phyloP scores from a whole-genome alignment of 2,113 vertebrate genomes.

The Oryctolagus cuniculus region DNA sequence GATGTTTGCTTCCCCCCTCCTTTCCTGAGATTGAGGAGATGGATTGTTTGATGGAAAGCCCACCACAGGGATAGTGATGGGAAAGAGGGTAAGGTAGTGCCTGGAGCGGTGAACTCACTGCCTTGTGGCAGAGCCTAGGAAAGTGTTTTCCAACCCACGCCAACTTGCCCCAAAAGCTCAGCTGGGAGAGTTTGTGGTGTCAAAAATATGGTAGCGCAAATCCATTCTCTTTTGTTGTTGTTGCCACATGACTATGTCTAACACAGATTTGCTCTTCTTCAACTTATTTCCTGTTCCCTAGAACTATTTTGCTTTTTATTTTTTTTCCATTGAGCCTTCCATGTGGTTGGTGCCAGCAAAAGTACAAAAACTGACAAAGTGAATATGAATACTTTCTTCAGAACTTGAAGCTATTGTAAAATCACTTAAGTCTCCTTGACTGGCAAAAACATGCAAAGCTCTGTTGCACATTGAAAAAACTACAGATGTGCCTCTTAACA shows the following conservation, averaged over 20 bases:
- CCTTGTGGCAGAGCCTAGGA: neutral
- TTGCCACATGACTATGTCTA: neutral
- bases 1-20: neutral
- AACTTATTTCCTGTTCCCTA: neutral
- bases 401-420: neutral
- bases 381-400: neutral
- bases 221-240: neutral
- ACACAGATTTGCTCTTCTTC: neutral
- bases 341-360: neutral
- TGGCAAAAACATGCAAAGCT: neutral
- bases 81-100: neutral
- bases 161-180: neutral
- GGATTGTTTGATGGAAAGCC: neutral
- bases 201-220: neutral
- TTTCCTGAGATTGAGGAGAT: neutral
- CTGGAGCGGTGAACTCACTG: neutral
- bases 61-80: neutral
- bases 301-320: neutral
- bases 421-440: slow-evolving; percentile 22
- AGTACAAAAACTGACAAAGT: neutral
- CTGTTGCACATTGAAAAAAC: slow-evolving; percentile 1
- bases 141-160: neutral
- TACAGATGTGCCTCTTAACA: neutral
- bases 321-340: neutral
- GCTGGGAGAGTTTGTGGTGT: neutral